A percentile compares a stretch with the other conserved stretches of the same genome.
phyloP scores from a whole-genome alignment of 2,113 vertebrate genomes.

The Mus spicilegus region DNA sequence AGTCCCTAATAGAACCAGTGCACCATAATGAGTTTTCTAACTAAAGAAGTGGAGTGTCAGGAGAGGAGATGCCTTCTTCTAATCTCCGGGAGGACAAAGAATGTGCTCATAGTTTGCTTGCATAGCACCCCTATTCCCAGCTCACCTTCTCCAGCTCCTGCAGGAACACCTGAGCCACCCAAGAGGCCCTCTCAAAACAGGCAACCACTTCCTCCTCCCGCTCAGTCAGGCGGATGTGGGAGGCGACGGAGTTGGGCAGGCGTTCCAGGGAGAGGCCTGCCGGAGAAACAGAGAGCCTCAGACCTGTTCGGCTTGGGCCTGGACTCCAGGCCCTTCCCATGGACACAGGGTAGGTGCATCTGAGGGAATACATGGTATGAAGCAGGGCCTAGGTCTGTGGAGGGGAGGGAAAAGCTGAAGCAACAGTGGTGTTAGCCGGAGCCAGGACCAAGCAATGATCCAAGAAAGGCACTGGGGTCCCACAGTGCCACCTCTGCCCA shows the following conservation, averaged over 20 bases:
- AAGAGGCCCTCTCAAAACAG: constrained; percentile 95
- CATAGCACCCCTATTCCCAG: rapidly evolving
- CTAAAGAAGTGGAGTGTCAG: rapidly evolving
- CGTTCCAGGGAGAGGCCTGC: constrained; percentile 96
- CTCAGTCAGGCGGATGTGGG: constrained; percentile 93
- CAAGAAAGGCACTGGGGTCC: background rate
- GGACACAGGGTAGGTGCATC: background rate
- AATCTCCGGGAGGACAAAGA: background rate
- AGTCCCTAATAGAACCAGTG: background rate
- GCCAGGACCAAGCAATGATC: background rate
- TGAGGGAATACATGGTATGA: background rate
- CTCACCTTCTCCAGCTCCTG: constrained; percentile 97
- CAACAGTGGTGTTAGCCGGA: constrained; percentile 24
- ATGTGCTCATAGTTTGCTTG: background rate
- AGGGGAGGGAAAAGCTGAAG: constrained; percentile 24
- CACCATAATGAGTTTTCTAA: background rate
- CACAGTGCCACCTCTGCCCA: background rate
- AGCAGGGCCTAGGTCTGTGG: background rate
- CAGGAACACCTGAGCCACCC: constrained; percentile 93
- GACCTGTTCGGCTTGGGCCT: background rate
- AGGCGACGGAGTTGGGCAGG: constrained; percentile 92
- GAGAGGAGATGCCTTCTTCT: background rate
- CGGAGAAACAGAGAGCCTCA: constrained; percentile 65
- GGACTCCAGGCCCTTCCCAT: background rate
- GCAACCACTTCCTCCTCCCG: constrained; percentile 94